Evolutionary conservation across 2,888 invertebrate species (phyloP).

Genomic region (Leuctra nigra): DNA sequence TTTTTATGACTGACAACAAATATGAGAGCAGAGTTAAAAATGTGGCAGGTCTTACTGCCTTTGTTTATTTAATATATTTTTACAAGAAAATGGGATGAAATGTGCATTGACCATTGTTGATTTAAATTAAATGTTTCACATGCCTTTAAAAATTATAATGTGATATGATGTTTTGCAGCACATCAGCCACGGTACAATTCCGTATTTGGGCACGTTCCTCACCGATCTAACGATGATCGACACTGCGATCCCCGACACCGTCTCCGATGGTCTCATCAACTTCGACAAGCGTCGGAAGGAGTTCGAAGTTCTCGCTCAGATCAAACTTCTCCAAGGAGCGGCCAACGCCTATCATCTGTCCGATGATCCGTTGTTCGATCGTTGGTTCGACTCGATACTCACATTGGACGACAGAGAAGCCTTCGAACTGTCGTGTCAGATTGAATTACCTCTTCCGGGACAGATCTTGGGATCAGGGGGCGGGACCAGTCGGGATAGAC

Average conservation of each 20-base stretch:
- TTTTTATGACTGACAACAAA: too few relatives aligned
- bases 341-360: slow-evolving; percentile 91
- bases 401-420: slow-evolving; percentile 90
- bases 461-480: slow-evolving; percentile 20
- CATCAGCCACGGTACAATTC: slow-evolving; percentile 91
- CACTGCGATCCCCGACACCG: slow-evolving; percentile 84
- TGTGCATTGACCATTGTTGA: too few relatives aligned
- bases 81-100: too few relatives aligned
- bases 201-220: slow-evolving; percentile 94
- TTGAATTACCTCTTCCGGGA: slow-evolving; percentile 59
- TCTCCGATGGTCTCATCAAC: slow-evolving; percentile 80
- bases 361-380: slow-evolving; percentile 80
- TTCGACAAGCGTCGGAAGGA: slow-evolving; percentile 98
- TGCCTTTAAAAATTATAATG: too few relatives aligned
- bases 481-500: slow-evolving; percentile 30
- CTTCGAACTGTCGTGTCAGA: slow-evolving; percentile 80
- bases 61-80: too few relatives aligned
- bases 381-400: slow-evolving; percentile 91
- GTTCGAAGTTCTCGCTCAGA: slow-evolving; percentile 92
- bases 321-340: slow-evolving; percentile 46
- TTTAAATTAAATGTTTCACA: too few relatives aligned
- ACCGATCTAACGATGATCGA: slow-evolving; percentile 99
- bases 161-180: too few relatives aligned
- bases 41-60: too few relatives aligned
- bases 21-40: too few relatives aligned